These are phyloP conservation scores for Lissonota sp. DNA, from an alignment of 2,888 invertebrate species.

Conservation along the genomic window DNA sequence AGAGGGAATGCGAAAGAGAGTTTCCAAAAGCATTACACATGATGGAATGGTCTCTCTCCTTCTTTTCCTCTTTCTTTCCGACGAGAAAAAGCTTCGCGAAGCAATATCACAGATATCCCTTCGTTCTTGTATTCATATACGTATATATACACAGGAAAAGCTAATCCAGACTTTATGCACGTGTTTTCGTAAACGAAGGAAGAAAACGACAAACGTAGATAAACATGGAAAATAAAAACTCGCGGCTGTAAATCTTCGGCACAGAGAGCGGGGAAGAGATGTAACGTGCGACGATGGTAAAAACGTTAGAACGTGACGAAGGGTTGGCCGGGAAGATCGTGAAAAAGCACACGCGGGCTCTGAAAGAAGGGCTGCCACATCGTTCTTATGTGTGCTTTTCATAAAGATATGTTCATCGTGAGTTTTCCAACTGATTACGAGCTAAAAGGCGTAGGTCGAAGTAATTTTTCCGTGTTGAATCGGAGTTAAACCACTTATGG, in stretches of 20 bases:
- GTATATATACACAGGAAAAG: not conserved
- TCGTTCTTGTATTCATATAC: not conserved
- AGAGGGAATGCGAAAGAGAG: not conserved
- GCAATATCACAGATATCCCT: slow-evolving; percentile 5
- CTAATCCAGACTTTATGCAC: slow-evolving; percentile 23
- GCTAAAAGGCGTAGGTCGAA: too few relatives aligned
- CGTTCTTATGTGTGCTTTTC: not conserved
- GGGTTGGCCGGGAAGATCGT: slow-evolving; percentile 45
- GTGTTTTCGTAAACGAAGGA: slow-evolving; percentile 9
- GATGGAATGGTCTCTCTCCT: not conserved
- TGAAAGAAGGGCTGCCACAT: not conserved
- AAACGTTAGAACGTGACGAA: slow-evolving; percentile 53
- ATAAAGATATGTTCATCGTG: not conserved
- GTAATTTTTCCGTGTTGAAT: too few relatives aligned
- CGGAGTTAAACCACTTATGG: too few relatives aligned
- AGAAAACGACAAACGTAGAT: slow-evolving; percentile 9
- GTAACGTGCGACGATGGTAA: slow-evolving; percentile 12
- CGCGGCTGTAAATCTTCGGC: slow-evolving; percentile 21
- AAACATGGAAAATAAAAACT: slow-evolving; percentile 43
- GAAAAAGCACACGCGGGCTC: slow-evolving; percentile 46
- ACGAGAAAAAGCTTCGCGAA: slow-evolving; percentile 1
- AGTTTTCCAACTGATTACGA: too few relatives aligned
- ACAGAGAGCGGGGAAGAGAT: not conserved
- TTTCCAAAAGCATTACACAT: not conserved
- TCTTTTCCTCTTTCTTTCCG: not conserved